A percentile compares a stretch with the other conserved stretches of the same genome.
These are phyloP conservation scores for Hymenopus coronatus DNA, from an alignment of 2,888 invertebrate species.

Conservation along the genomic window DNA sequence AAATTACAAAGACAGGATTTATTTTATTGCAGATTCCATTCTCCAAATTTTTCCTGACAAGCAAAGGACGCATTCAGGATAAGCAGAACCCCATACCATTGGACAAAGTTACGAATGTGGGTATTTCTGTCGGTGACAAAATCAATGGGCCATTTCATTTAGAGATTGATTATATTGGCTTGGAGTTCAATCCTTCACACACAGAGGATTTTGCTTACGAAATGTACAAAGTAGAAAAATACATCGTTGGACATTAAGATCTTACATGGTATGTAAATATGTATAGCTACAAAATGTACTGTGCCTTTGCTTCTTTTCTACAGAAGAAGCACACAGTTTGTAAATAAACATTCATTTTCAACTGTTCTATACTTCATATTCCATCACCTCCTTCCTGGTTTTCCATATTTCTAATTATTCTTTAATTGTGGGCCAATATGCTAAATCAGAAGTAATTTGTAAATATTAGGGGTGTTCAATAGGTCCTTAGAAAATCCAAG, in stretches of 20 bases:
- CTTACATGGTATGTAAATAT: not conserved
- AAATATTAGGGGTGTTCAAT: no score
- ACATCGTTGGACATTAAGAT: slow-evolving; percentile 54
- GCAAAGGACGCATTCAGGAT: slow-evolving; percentile 85
- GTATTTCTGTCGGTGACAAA: slow-evolving; percentile 78
- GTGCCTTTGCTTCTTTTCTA: not conserved
- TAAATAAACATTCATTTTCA: not conserved
- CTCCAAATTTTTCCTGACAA: slow-evolving; percentile 81
- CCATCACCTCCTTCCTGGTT: no score
- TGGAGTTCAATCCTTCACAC: slow-evolving; percentile 76
- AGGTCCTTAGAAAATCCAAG: no score
- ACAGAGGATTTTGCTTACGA: slow-evolving; percentile 91
- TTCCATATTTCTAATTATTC: no score
- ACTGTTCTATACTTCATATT: not conserved
- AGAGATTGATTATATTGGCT: slow-evolving; percentile 90
- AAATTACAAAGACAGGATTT: not conserved
- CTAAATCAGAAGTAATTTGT: no score
- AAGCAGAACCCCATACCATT: slow-evolving; percentile 63
- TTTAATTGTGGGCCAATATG: no score
- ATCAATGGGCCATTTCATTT: slow-evolving; percentile 81
- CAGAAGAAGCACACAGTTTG: not conserved
- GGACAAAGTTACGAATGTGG: slow-evolving; percentile 67
- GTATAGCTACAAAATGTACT: not conserved
- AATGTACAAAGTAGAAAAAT: slow-evolving; percentile 72
- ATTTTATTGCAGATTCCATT: slow-evolving; percentile 76